Conservation (phyloP, 2,888 invertebrate species). For the Epirrhoe alternata region DNA sequence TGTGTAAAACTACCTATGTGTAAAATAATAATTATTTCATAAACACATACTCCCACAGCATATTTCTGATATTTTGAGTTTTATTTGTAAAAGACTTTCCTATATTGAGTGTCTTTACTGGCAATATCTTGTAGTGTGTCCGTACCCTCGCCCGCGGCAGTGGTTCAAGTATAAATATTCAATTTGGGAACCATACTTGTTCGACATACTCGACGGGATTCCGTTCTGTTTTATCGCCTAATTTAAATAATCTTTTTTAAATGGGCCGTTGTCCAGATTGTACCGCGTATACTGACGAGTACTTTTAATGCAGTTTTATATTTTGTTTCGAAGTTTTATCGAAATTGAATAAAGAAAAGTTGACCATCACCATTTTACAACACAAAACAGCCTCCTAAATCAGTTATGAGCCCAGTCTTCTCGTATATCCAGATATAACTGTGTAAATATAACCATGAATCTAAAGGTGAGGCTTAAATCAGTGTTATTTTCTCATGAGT, state of each 20-base stretch:
- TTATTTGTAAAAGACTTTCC: not conserved
- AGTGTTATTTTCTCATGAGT: no score
- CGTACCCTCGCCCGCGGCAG: conserved; percentile 43
- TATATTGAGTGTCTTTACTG: conserved; percentile 3
- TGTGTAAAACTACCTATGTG: no score
- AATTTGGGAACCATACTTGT: conserved; percentile 61
- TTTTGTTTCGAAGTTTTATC: not conserved
- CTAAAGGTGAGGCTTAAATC: no score
- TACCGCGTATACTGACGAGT: conserved; percentile 2
- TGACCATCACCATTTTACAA: not conserved
- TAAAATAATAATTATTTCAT: no score
- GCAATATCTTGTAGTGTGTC: not conserved
- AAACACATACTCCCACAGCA: no score
- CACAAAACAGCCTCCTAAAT: no score
- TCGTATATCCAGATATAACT: no score
- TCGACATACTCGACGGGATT: conserved; percentile 39
- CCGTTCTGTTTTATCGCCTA: conserved; percentile 40
- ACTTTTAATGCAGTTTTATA: not conserved
- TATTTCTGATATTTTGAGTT: no score
- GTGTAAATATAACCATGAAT: no score
- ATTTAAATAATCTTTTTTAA: conserved; percentile 47
- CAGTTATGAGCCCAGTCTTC: no score
- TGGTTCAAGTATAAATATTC: conserved; percentile 67
- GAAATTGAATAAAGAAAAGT: not conserved
- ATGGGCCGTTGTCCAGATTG: conserved; percentile 34